Base-by-base conservation (phyloP, 2,888 invertebrate species). In the Sarcophaga carnaria region DNA sequence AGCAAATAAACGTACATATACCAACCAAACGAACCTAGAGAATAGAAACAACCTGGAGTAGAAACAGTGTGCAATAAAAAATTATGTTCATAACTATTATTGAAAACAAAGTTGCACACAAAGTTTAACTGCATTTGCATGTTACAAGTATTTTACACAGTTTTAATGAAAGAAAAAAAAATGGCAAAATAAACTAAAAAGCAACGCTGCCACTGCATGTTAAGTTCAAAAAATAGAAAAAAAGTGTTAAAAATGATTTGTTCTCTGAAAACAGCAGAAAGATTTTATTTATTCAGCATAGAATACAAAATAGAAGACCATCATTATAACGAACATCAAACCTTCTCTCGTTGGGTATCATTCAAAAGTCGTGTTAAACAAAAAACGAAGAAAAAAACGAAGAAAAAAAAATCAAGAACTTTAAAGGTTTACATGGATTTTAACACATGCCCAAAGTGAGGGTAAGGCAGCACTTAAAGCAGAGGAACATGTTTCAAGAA, bases 231-330 rank as follows among this genome's bases (percentile, higher is more conserved):
- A 37, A 37, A 6, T 25, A 59, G 17, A 62, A 62, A 77, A 70
- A 71, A 63, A 71, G 80, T 84, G 76, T 80, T 84, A 70, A 80
- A 79, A 84, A 80, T 80, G 47, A 84, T 84, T 84, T 87, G 86
- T 89, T 83, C 72, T 66, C 37, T 78, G 77, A 62, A 83, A 83
- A 47, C n/a, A 17, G 27, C 54, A 76, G 54, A 37, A 64, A n/a
- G 54, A 25, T 63, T 63, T 64, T 80, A 8, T 25, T 64, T 8
- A 66, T 49, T 66, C 64, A 62, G 17, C 10, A 54, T 70, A 37
- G 64, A 64, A 76, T 62, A 77, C 60, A 71, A 60, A 70, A 71
- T 70, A 63, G 70, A 76, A 71, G 27, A 77, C 17, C 76, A 45
- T 47, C 60, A 20, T 12, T 47, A 54, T 45, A 37, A 14, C 63